These are phyloP conservation scores for Agapostemon virescens DNA, from an alignment of 2,888 invertebrate genomes.

Conservation along the genomic window DNA sequence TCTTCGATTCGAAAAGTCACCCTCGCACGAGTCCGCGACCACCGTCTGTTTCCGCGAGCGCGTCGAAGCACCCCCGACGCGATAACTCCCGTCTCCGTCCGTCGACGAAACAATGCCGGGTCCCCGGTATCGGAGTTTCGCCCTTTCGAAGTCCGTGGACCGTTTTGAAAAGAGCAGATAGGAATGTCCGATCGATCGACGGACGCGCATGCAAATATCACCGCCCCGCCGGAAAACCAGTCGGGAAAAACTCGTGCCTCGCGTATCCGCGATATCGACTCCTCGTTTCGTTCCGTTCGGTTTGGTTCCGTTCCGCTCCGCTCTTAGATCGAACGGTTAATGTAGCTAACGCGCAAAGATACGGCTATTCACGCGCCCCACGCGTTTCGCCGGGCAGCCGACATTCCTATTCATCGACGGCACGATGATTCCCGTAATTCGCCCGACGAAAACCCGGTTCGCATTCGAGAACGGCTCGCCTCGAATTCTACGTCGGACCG, in stretches of 20 bases:
- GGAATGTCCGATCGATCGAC: background rate
- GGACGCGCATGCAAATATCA: conserved; percentile 13
- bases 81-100: conserved; percentile 23
- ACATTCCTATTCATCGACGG: conserved; percentile 11
- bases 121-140: conserved; percentile 4
- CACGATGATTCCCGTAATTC: conserved; percentile 29
- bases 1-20: too few species aligned
- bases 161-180: conserved; percentile 1
- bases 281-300: background rate
- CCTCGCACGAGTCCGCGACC: conserved; percentile 16
- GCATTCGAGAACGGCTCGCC: conserved; percentile 4
- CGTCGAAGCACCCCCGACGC: background rate
- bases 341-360: background rate
- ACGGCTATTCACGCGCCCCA: background rate
- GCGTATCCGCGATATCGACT: background rate
- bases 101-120: conserved; percentile 3
- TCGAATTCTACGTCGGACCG: background rate
- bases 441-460: background rate
- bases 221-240: background rate
- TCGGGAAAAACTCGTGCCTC: background rate
- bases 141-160: conserved; percentile 9
- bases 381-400: background rate
- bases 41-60: conserved; percentile 10
- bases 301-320: background rate
- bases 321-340: background rate